phyloP scores from a whole-genome alignment of 2,888 invertebrate genomes.

The Strigamia transsilvanica region DNA sequence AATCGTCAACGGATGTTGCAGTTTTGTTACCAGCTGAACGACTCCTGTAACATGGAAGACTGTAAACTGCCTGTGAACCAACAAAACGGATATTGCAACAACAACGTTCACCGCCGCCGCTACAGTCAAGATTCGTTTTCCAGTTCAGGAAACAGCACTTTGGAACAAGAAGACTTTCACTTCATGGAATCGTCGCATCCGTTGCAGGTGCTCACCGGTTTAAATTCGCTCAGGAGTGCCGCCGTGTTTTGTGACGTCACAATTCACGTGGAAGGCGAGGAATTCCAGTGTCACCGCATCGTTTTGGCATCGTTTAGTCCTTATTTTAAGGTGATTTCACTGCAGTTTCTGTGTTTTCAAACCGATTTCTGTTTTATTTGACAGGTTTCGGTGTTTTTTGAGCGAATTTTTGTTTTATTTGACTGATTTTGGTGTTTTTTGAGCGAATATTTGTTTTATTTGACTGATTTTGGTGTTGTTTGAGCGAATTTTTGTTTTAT shows the following conservation, averaged over 20 bases:
- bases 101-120: background rate
- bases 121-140: slow-evolving; percentile 57
- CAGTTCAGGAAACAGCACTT: slow-evolving; percentile 56
- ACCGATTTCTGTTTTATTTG: too few species aligned
- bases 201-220: slow-evolving; percentile 62
- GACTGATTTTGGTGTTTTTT: too few species aligned
- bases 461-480: background rate
- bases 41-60: background rate
- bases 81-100: slow-evolving; percentile 3
- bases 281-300: slow-evolving; percentile 64
- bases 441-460: too few species aligned
- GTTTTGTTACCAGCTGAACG: background rate
- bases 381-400: too few species aligned
- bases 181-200: slow-evolving; percentile 63
- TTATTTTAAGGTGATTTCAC: slow-evolving; percentile 63
- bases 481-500: too few species aligned
- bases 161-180: slow-evolving; percentile 62
- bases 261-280: slow-evolving; percentile 63
- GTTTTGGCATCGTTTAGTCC: slow-evolving; percentile 66
- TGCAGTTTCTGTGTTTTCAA: too few species aligned
- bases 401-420: too few species aligned
- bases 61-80: background rate
- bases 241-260: slow-evolving; percentile 66
- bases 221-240: slow-evolving; percentile 62
- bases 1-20: slow-evolving; percentile 17